Evolutionary conservation across 2,113 vertebrate genomes (phyloP).

Genomic region (Cottus gobio): DNA sequence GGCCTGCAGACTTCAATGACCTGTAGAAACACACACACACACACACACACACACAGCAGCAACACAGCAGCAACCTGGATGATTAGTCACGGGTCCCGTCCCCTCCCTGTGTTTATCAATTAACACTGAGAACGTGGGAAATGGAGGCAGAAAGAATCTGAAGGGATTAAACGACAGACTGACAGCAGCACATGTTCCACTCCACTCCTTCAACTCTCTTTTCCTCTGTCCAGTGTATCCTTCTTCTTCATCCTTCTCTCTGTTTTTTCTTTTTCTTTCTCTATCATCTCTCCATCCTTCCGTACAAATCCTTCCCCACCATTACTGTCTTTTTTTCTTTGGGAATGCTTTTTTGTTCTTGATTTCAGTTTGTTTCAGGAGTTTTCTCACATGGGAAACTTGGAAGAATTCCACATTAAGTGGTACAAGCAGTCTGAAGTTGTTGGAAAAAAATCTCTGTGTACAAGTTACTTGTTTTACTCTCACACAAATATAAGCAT

Average conservation of each 20-base stretch:
- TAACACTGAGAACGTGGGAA: conserved; percentile 86
- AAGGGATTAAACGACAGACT: conserved; percentile 82
- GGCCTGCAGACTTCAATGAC: conserved; percentile 52
- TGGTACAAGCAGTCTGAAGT: background rate
- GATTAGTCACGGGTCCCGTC: conserved; percentile 79
- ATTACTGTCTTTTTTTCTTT: conserved; percentile 6
- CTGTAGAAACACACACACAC: conserved; percentile 37
- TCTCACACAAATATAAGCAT: conserved; percentile 15
- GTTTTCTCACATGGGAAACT: conserved; percentile 3
- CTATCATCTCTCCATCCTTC: conserved; percentile 30
- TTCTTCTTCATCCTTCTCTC: conserved; percentile 32
- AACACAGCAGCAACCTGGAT: conserved; percentile 67
- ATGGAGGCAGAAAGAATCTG: conserved; percentile 77
- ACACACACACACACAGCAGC: conserved; percentile 22
- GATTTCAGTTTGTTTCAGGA: conserved; percentile 31
- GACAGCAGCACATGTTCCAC: conserved; percentile 82
- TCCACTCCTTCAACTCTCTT: conserved; percentile 46
- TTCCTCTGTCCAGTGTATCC: conserved; percentile 41
- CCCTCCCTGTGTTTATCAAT: conserved; percentile 85
- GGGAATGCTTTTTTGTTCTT: background rate
- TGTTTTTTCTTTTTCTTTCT: conserved; percentile 23
- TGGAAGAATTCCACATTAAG: conserved; percentile 17
- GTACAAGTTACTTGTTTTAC: background rate
- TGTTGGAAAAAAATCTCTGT: conserved; percentile 12
- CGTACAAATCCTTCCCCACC: conserved; percentile 15